phyloP scores from a whole-genome alignment of 2,888 invertebrate species.

The Camponotus fellah region DNA sequence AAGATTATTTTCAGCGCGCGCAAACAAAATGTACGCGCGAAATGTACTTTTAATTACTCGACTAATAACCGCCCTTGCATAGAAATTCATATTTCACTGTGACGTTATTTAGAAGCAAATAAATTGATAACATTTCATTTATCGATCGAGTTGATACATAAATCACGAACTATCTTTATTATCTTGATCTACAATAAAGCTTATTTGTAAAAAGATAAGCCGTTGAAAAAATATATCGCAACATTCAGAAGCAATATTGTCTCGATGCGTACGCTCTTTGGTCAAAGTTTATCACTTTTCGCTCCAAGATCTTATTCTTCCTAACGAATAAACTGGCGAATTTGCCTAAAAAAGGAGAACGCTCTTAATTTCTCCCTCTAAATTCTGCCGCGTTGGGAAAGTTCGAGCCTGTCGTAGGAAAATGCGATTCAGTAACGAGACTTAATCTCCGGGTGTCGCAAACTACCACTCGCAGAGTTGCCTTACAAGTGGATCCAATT shows the following conservation, averaged over 20 bases:
- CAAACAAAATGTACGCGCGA: background rate
- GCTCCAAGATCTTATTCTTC: background rate
- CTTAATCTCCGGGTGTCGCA: constrained; percentile 43
- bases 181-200: background rate
- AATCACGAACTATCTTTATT: background rate
- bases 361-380: constrained; percentile 29
- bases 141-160: background rate
- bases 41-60: background rate
- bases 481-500: constrained; percentile 63
- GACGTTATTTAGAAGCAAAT: constrained; percentile 2
- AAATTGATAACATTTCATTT: background rate
- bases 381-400: constrained; percentile 41
- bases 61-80: background rate
- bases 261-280: background rate
- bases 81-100: background rate
- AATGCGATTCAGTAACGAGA: constrained; percentile 53
- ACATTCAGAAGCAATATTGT: background rate
- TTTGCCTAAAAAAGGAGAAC: background rate
- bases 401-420: constrained; percentile 42
- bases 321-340: background rate
- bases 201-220: background rate
- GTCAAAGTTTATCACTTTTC: background rate
- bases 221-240: background rate
- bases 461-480: constrained; percentile 37
- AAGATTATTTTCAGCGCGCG: background rate